phyloP scores from a whole-genome alignment of 2,113 vertebrate genomes.

The Triplophysa siluroides region DNA sequence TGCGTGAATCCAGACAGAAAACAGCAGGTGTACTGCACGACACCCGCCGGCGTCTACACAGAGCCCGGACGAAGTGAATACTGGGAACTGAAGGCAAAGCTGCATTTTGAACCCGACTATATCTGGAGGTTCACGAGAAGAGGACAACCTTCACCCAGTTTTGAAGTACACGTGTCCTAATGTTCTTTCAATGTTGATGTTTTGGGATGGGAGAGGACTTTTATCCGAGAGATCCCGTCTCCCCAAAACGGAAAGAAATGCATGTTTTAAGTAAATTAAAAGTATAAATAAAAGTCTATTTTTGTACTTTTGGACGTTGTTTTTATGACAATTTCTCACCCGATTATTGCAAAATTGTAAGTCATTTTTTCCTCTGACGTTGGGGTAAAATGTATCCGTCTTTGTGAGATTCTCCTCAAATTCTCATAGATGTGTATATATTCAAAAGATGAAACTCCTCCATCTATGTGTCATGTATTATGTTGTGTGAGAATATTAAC shows the following conservation, averaged over 20 bases:
- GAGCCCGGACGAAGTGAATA: constrained; percentile 95
- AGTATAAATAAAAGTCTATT: not conserved
- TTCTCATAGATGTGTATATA: not conserved
- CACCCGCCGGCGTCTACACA: constrained; percentile 90
- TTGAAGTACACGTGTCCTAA: constrained; percentile 67
- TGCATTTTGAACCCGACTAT: constrained; percentile 98
- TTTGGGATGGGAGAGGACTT: not conserved
- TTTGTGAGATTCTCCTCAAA: constrained; percentile 3
- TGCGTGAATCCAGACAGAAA: constrained; percentile 87
- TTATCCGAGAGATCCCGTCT: not conserved
- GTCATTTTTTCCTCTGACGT: too few relatives aligned
- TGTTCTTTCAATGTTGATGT: not conserved
- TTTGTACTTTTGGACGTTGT: not conserved
- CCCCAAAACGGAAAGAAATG: not conserved
- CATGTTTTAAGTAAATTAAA: not conserved
- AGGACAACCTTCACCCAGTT: constrained; percentile 97
- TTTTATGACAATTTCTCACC: too few relatives aligned
- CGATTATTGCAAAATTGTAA: too few relatives aligned
- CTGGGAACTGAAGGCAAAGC: constrained; percentile 97
- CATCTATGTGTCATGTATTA: not conserved
- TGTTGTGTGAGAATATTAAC: not conserved
- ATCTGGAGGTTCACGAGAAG: constrained; percentile 99
- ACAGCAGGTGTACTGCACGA: constrained; percentile 88
- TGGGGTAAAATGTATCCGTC: not conserved
- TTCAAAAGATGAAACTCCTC: not conserved